Percentiles rank a stretch among this genome's conserved stretches.
Conservation (phyloP, 2,113 vertebrate species). For the Ivindomyrus marchei region DNA sequence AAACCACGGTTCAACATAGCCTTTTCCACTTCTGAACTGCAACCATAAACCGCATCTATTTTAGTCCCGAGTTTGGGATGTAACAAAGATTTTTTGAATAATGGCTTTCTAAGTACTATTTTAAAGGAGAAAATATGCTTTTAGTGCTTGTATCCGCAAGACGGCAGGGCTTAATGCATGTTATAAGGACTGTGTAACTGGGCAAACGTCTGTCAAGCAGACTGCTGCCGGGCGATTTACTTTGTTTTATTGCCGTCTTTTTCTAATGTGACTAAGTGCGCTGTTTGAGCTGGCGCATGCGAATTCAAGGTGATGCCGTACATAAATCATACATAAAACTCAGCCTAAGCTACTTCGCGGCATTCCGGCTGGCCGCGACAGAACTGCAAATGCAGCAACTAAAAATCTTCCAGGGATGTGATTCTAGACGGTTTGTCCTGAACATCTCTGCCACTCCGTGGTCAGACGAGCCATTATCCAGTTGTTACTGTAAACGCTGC, state of each 20-base stretch:
- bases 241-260: constrained; percentile 22
- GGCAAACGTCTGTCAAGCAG: constrained; percentile 30
- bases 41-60: constrained; percentile 64
- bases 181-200: constrained; percentile 29
- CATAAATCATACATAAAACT: constrained; percentile 10
- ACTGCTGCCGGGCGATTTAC: not conserved
- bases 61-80: constrained; percentile 58
- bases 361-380: not conserved
- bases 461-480: constrained; percentile 47
- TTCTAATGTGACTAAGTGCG: constrained; percentile 26
- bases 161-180: constrained; percentile 24
- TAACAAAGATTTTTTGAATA: constrained; percentile 41
- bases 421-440: constrained; percentile 43
- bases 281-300: constrained; percentile 26
- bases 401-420: not conserved
- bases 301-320: constrained; percentile 33
- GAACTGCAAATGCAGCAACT: not conserved
- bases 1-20: constrained; percentile 53
- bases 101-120: constrained; percentile 44
- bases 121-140: constrained; percentile 39
- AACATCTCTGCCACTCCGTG: constrained; percentile 69
- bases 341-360: not conserved
- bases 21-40: constrained; percentile 51
- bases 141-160: constrained; percentile 35
- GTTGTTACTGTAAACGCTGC: not conserved